These are phyloP conservation scores for Protomyctophum bolini DNA, from an alignment of 2,113 vertebrate genomes.

Conservation along the genomic window DNA sequence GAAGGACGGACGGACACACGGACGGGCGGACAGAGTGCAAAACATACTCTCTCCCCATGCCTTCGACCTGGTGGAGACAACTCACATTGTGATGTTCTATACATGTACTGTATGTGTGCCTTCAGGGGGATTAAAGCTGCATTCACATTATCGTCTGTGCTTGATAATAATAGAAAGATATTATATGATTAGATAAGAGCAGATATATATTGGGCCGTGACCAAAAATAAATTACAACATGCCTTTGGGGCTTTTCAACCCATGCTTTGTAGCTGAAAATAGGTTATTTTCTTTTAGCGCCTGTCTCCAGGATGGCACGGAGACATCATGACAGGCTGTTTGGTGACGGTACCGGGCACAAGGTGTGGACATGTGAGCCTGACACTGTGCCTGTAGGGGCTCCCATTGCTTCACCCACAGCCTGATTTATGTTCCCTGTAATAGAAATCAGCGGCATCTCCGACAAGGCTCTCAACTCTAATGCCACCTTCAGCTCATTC, in stretches of 20 bases:
- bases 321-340: conserved; percentile 18
- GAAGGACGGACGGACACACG: too few relatives aligned
- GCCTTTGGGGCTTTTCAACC: too few relatives aligned
- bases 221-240: not conserved
- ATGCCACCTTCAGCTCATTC: conserved; percentile 16
- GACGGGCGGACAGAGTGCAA: too few relatives aligned
- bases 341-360: conserved; percentile 23
- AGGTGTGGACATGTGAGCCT: conserved; percentile 20
- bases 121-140: not conserved
- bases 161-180: not conserved
- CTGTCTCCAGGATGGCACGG: conserved; percentile 25
- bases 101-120: too few relatives aligned
- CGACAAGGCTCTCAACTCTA: conserved; percentile 17
- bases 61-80: too few relatives aligned
- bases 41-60: too few relatives aligned
- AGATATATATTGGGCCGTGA: not conserved
- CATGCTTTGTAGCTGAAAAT: too few relatives aligned
- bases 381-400: conserved; percentile 10
- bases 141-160: not conserved
- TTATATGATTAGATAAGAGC: not conserved
- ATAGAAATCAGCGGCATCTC: conserved; percentile 6
- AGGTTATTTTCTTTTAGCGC: not conserved
- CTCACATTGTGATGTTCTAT: too few relatives aligned
- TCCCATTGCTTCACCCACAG: not conserved
- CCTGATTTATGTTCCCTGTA: conserved; percentile 30